Percentiles rank a stretch among this genome's conserved stretches.
Evolutionary conservation across 2,888 invertebrate genomes (phyloP).

Genomic region (Nycteola revayana): DNA sequence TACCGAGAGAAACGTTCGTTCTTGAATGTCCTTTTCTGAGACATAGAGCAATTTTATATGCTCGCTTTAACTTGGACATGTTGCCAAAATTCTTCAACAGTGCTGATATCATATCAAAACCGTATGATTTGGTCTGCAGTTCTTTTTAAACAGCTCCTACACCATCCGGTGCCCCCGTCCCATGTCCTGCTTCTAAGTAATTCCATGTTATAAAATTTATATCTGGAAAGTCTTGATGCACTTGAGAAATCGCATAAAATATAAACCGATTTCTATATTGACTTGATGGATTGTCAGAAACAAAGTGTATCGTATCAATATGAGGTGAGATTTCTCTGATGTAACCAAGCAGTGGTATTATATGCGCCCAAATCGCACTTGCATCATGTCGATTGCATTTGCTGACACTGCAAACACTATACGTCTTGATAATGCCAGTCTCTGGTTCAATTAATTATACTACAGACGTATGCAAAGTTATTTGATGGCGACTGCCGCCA

Average conservation of each 20-base stretch:
- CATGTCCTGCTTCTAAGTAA: constrained; percentile 19
- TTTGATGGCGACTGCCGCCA: constrained; percentile 10
- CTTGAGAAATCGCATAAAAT: constrained; percentile 10
- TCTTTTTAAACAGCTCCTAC: constrained; percentile 19
- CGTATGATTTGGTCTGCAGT: constrained; percentile 10
- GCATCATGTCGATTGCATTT: constrained; percentile 16
- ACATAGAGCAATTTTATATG: constrained; percentile 6
- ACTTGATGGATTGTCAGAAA: constrained; percentile 12
- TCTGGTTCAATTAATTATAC: constrained; percentile 7
- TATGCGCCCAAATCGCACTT: constrained; percentile 19
- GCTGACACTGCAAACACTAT: constrained; percentile 14
- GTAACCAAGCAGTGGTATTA: constrained; percentile 12
- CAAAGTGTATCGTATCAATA: constrained; percentile 15
- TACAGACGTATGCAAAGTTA: constrained; percentile 12
- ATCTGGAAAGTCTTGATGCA: constrained; percentile 8
- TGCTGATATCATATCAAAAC: constrained; percentile 7
- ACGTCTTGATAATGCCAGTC: constrained; percentile 10
- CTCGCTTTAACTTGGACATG: constrained; percentile 1
- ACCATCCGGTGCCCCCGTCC: constrained; percentile 24
- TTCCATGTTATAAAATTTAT: constrained; percentile 19
- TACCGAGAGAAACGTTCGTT: constrained; percentile 4
- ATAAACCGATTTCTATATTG: constrained; percentile 22
- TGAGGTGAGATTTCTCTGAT: constrained; percentile 6
- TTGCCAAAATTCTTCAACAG: constrained; percentile 3
- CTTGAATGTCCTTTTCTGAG: constrained; percentile 8